A percentile compares a stretch with the other conserved stretches of the same genome.
These are phyloP conservation scores for Ptyas mucosa DNA, from an alignment of 2,113 vertebrate genomes.

Conservation along the genomic window DNA sequence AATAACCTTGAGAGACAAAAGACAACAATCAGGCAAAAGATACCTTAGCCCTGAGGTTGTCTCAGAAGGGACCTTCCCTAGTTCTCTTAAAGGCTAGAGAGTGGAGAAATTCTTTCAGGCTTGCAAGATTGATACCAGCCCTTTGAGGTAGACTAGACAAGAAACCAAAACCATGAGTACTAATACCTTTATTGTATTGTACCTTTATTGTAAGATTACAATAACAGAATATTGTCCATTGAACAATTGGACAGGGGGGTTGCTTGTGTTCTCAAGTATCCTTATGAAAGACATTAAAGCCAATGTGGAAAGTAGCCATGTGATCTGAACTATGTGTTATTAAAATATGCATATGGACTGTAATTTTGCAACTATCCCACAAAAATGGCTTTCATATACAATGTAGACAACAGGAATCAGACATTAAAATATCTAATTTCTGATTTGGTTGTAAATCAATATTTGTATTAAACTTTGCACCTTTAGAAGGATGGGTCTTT, in stretches of 20 bases:
- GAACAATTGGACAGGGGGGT: not conserved
- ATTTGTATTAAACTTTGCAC: not conserved
- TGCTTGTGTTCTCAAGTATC: not conserved
- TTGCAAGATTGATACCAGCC: not conserved
- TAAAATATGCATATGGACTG: not conserved
- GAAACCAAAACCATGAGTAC: not conserved
- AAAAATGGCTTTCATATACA: not conserved
- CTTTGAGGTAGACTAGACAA: not conserved
- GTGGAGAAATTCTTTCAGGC: not conserved
- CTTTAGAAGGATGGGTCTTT: not conserved
- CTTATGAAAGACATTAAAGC: not conserved
- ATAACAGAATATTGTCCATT: not conserved
- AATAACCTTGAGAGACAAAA: not conserved
- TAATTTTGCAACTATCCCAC: not conserved
- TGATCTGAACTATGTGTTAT: not conserved
- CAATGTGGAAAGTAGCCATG: not conserved
- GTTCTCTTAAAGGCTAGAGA: not conserved
- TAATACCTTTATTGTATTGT: not conserved
- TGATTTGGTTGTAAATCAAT: not conserved
- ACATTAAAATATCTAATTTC: not conserved
- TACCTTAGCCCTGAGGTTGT: not conserved
- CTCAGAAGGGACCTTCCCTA: not conserved
- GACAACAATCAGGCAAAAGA: not conserved
- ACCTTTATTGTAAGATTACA: not conserved
- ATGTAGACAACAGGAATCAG: not conserved